Evolutionary conservation across 2,113 vertebrate species (phyloP).

Genomic region (Sinocyclocheilus maitianheensis): DNA sequence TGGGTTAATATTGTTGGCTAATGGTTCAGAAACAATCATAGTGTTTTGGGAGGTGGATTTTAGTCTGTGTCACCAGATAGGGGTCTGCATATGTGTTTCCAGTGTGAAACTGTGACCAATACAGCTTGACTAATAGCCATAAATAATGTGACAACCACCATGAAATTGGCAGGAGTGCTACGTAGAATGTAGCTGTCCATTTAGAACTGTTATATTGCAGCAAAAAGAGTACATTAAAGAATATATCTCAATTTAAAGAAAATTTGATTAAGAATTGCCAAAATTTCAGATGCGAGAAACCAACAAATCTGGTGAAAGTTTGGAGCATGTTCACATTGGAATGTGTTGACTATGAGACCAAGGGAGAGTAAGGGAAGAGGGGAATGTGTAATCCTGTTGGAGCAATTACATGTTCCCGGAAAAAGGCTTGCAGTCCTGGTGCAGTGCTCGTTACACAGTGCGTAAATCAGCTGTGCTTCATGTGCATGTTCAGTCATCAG

Average conservation of each 20-base stretch:
- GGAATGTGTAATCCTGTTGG: constrained; percentile 32
- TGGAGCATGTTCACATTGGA: not conserved
- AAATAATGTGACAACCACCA: not conserved
- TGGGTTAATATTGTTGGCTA: constrained; percentile 10
- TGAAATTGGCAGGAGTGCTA: constrained; percentile 38
- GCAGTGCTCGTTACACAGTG: constrained; percentile 12
- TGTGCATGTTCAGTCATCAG: constrained; percentile 44
- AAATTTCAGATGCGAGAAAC: not conserved
- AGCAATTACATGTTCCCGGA: constrained; percentile 41
- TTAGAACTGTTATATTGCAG: not conserved
- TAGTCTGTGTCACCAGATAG: not conserved
- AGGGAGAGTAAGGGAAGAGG: not conserved
- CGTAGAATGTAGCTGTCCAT: constrained; percentile 1
- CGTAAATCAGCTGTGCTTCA: constrained; percentile 45
- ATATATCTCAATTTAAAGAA: not conserved
- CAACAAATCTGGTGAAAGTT: not conserved
- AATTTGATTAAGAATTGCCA: not conserved
- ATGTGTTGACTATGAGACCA: constrained; percentile 12
- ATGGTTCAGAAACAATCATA: constrained; percentile 4
- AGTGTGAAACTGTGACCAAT: not conserved
- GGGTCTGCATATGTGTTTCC: constrained; percentile 1
- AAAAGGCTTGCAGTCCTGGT: constrained; percentile 30
- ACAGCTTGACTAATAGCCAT: not conserved
- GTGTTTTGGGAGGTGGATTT: constrained; percentile 22
- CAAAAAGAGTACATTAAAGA: not conserved